Percentiles rank a stretch among this genome's conserved stretches.
Conservation (phyloP, 2,113 vertebrate species). For the Solea senegalensis region DNA sequence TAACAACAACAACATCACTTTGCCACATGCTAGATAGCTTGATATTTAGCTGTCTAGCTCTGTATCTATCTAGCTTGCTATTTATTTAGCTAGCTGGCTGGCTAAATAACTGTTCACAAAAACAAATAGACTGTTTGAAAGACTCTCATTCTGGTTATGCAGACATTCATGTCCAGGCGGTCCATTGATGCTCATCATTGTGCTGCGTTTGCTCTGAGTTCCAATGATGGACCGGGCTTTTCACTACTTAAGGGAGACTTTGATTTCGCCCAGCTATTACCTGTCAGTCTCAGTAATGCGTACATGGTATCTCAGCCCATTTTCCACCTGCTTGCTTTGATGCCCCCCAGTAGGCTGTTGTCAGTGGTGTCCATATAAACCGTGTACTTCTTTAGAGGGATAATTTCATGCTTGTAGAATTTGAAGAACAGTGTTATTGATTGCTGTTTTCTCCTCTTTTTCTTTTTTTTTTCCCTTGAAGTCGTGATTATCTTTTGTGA, state of each 20-base stretch:
- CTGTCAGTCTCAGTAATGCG: constrained; percentile 73
- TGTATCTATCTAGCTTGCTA: too few relatives aligned
- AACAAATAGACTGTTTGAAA: too few relatives aligned
- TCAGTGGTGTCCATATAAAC: constrained; percentile 41
- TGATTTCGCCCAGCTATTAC: constrained; percentile 52
- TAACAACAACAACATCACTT: too few relatives aligned
- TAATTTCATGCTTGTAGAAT: constrained; percentile 80
- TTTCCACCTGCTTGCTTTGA: constrained; percentile 70
- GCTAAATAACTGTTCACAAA: too few relatives aligned
- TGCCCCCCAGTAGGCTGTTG: constrained; percentile 55
- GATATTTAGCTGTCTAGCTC: too few relatives aligned
- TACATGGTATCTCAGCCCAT: constrained; percentile 56
- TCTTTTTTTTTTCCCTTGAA: constrained; percentile 39
- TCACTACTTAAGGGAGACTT: constrained; percentile 38
- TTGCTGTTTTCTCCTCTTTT: constrained; percentile 67
- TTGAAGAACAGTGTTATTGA: constrained; percentile 66
- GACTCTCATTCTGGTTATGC: too few relatives aligned
- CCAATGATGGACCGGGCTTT: constrained; percentile 36
- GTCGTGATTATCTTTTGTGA: constrained; percentile 58
- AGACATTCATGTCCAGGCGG: background rate
- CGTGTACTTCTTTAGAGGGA: constrained; percentile 44
- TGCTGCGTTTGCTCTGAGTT: constrained; percentile 31
- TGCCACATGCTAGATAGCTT: too few relatives aligned
- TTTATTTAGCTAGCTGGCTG: too few relatives aligned
- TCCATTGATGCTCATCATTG: constrained; percentile 14